Base-by-base conservation (phyloP, 2,113 vertebrate genomes). In the Phrynosoma platyrhinos region DNA sequence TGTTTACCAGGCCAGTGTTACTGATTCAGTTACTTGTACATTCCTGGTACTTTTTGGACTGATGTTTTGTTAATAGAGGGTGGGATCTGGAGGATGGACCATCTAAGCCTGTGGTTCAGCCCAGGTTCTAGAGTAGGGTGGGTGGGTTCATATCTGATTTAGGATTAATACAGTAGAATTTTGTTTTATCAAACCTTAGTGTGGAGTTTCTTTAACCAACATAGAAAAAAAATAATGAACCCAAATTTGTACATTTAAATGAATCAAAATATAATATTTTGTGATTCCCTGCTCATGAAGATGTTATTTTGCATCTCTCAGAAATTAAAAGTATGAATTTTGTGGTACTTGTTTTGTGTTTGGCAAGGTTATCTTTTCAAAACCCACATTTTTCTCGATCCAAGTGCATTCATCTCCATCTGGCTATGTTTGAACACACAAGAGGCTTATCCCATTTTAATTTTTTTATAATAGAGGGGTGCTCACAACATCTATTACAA, bases 31-130 rank as follows among this genome's bases (percentile, higher is more conserved):
- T 79, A 76, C 14, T 78, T 83, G 74, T 88, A 88, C 81, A 77
- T 88, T 88, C 87, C 75, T 83, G 47, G n/a, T 78, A 69, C 47
- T 30, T 88, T 55, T 69, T 36, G 72, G 72, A 69, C 74, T 88
- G 81, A 62, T 69, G 82, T 53, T 78, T 68, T 77, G 36, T 78
- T 27, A 25, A 32, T 53, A 32, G 40, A 12, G 32, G 53, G n/a
- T 9, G 0, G 14, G 47, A 32, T 1, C 42, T 77, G 40, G 20
- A 36, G 7, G 36, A 5, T 25, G 52, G n/a, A 52, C 30, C 71
- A 58, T 13, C 53, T 32, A 84, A 23, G 21, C 40, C 23, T 69
- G 83, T 76, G 83, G 55, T 52, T 23, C 10, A 4, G 9, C 62
- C 4, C 58, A n/a, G 74, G 0, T 0, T 66, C 32, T 69, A 64